Conservation (phyloP, 2,797 vertebrate genomes). For the Natrix natrix region DNA sequence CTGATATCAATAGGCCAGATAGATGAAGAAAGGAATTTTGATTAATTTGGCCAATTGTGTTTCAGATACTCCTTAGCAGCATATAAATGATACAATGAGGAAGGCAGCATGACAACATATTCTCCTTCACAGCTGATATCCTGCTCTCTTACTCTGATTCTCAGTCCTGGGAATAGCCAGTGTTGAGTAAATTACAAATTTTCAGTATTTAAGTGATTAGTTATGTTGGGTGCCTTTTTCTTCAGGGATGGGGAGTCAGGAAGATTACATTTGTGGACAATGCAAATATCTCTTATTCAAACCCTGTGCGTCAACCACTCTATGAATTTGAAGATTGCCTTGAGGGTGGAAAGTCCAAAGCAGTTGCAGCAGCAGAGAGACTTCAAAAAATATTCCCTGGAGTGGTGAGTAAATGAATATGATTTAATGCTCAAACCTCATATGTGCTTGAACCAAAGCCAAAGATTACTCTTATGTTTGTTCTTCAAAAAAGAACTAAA, state of each 20-base stretch:
- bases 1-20: neutral
- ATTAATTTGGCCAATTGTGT: neutral
- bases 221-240: neutral
- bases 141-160: neutral
- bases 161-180: neutral
- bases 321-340: conserved; percentile 98
- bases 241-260: conserved; percentile 95
- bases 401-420: conserved; percentile 78
- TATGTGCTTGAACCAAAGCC: neutral
- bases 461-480: neutral
- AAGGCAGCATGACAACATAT: neutral
- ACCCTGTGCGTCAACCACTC: conserved; percentile 93
- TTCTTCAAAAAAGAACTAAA: neutral
- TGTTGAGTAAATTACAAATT: neutral
- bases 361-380: conserved; percentile 86
- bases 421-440: neutral
- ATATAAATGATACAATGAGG: neutral
- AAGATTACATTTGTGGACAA: conserved; percentile 97
- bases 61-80: neutral
- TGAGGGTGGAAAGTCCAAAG: conserved; percentile 87
- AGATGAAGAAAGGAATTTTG: neutral
- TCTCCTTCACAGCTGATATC: neutral
- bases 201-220: neutral
- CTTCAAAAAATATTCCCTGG: conserved; percentile 95
- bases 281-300: conserved; percentile 96